Conservation (phyloP, 2,113 vertebrate species). For the Bujurquina vittata region DNA sequence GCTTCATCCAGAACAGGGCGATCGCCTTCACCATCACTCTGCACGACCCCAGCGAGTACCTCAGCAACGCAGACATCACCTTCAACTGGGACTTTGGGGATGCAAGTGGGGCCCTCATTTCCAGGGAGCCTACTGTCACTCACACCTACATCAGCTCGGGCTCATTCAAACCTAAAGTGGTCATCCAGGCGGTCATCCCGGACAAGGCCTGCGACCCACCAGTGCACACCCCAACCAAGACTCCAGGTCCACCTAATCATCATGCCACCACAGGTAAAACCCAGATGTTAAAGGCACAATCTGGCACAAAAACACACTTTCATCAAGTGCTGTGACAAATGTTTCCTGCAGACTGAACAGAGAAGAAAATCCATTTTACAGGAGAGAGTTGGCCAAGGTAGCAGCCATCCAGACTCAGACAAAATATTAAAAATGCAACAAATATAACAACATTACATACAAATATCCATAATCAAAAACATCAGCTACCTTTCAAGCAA, state of each 20-base stretch:
- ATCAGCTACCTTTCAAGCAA: too few species aligned
- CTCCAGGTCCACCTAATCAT: slow-evolving; percentile 48
- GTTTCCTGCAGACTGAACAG: neutral
- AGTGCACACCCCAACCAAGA: slow-evolving; percentile 34
- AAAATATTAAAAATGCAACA: accelerated
- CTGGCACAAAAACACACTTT: accelerated
- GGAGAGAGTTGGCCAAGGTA: neutral
- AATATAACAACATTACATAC: neutral
- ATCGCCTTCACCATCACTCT: slow-evolving; percentile 87
- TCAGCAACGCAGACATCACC: slow-evolving; percentile 86
- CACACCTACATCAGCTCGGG: slow-evolving; percentile 88
- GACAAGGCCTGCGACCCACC: slow-evolving; percentile 80
- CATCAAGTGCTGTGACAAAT: too few species aligned
- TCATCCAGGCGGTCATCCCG: slow-evolving; percentile 91
- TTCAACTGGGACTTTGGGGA: slow-evolving; percentile 97
- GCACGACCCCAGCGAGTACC: slow-evolving; percentile 91
- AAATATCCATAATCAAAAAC: neutral
- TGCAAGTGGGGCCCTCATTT: slow-evolving; percentile 89
- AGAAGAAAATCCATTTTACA: neutral
- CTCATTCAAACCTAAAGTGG: slow-evolving; percentile 82
- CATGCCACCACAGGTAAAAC: slow-evolving; percentile 67
- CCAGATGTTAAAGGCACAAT: neutral
- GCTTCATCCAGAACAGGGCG: slow-evolving; percentile 87
- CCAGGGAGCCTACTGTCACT: slow-evolving; percentile 84
- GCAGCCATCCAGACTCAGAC: neutral